A percentile compares a stretch with the other conserved stretches of the same genome.
phyloP scores from a whole-genome alignment of 2,888 invertebrate species.

The Aphodius granarius region DNA sequence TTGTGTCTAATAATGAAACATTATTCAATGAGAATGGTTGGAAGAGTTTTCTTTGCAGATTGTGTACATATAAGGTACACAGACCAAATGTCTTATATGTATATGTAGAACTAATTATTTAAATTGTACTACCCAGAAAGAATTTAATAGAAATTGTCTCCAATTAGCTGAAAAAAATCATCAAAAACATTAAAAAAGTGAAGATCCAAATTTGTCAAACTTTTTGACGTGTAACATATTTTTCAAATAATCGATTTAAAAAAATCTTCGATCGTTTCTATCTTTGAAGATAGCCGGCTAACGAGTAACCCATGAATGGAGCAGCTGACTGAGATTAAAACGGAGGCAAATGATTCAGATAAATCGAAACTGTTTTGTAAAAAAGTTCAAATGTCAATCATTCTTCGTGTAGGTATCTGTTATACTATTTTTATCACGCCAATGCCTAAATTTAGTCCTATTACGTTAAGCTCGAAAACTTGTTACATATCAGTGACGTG shows the following conservation, averaged over 20 bases:
- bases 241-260: background rate
- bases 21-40: too few relatives aligned
- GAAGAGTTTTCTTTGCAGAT: too few relatives aligned
- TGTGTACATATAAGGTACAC: too few relatives aligned
- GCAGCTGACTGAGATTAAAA: background rate
- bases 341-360: background rate
- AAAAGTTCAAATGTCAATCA: background rate
- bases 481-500: background rate
- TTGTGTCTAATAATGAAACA: too few relatives aligned
- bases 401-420: background rate
- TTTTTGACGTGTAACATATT: too few relatives aligned
- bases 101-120: too few relatives aligned
- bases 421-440: background rate
- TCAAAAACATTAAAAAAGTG: too few relatives aligned
- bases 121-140: too few relatives aligned
- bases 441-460: background rate
- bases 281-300: background rate
- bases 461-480: background rate
- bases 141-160: too few relatives aligned
- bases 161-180: too few relatives aligned
- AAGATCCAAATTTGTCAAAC: too few relatives aligned
- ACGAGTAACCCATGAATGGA: background rate
- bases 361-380: background rate
- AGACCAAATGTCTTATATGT: too few relatives aligned
- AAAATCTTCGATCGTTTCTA: background rate